Evolutionary conservation across 2,888 invertebrate genomes (phyloP).

Genomic region (Malthinus flaveolus): DNA sequence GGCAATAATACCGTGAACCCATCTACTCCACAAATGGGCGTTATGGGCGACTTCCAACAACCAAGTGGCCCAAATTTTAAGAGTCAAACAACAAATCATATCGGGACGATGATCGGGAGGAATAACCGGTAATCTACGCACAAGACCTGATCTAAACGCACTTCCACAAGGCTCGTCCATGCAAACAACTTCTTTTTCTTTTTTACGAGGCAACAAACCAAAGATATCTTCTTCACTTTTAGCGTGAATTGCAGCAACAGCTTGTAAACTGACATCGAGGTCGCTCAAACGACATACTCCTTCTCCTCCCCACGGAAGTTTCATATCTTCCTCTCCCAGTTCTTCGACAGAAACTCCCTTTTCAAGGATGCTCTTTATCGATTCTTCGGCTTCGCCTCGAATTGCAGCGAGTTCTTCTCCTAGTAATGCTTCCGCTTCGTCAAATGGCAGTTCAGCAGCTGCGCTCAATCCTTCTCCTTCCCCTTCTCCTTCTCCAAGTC

Average conservation of each 20-base stretch:
- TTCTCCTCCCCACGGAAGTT: too few relatives aligned
- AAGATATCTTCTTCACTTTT: neutral
- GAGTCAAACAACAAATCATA: conserved; percentile 47
- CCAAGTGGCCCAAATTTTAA: conserved; percentile 51
- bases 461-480: neutral
- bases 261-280: neutral
- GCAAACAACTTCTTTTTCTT: neutral
- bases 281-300: neutral
- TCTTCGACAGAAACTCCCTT: too few relatives aligned
- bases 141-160: neutral
- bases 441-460: too few relatives aligned
- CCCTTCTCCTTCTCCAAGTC: too few relatives aligned
- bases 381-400: too few relatives aligned
- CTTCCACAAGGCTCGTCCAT: neutral
- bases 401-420: too few relatives aligned
- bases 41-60: conserved; percentile 48
- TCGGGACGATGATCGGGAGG: conserved; percentile 45
- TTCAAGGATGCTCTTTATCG: too few relatives aligned
- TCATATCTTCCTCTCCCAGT: too few relatives aligned
- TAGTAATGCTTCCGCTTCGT: too few relatives aligned
- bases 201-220: neutral
- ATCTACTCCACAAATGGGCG: conserved; percentile 49
- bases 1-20: conserved; percentile 45
- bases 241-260: neutral
- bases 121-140: conserved; percentile 44